phyloP scores from a whole-genome alignment of 2,797 vertebrate species.

The Mus caroli region DNA sequence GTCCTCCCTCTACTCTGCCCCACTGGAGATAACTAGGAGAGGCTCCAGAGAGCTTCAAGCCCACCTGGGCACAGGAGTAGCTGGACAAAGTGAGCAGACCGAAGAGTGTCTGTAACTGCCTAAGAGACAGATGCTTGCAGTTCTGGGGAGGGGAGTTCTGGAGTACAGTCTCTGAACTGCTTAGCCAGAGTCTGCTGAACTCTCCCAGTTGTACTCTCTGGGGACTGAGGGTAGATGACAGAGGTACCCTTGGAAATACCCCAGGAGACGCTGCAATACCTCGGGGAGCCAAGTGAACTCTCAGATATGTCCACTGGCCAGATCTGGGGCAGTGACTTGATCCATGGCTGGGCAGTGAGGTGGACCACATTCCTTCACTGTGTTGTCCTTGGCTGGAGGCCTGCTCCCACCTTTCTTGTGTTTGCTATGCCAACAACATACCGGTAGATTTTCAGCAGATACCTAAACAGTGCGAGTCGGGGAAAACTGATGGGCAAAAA shows the following conservation, averaged over 20 bases:
- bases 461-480: not conserved
- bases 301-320: too few relatives aligned
- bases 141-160: not conserved
- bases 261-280: not conserved
- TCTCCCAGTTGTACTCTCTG: not conserved
- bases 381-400: not conserved
- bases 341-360: too few relatives aligned
- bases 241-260: not conserved
- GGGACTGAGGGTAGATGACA: not conserved
- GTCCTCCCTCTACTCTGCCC: not conserved
- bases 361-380: not conserved
- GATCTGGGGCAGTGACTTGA: fast-evolving
- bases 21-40: not conserved
- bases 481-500: not conserved
- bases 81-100: not conserved
- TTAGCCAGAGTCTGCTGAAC: not conserved
- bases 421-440: not conserved
- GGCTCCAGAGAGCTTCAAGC: not conserved
- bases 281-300: not conserved
- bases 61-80: not conserved
- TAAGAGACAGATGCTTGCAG: not conserved
- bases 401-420: fast-evolving
- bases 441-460: not conserved
- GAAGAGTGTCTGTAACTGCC: not conserved
- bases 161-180: not conserved